Percentiles rank a stretch among this genome's conserved stretches.
Evolutionary conservation across 2,888 invertebrate species (phyloP).

Genomic region (Choristoneura rosaceana): DNA sequence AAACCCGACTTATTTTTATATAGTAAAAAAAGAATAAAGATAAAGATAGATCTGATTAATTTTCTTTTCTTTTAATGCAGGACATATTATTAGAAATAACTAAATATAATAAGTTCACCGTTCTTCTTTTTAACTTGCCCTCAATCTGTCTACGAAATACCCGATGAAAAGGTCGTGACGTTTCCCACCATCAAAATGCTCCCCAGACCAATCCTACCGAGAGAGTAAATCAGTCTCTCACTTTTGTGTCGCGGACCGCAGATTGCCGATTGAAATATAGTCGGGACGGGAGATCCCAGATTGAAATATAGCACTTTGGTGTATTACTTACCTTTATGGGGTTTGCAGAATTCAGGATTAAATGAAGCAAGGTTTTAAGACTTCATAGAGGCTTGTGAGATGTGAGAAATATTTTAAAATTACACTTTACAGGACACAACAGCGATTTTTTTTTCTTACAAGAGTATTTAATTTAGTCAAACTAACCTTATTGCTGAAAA

Average conservation of each 20-base stretch:
- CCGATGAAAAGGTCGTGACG: slow-evolving; percentile 5
- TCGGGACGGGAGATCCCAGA: slow-evolving; percentile 2
- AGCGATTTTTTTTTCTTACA: too few relatives aligned
- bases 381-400: too few relatives aligned
- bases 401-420: too few relatives aligned
- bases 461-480: too few relatives aligned
- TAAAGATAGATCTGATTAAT: too few relatives aligned
- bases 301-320: slow-evolving; percentile 22
- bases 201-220: neutral
- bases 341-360: too few relatives aligned
- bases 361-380: too few relatives aligned
- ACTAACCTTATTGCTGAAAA: too few relatives aligned
- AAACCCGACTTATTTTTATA: too few relatives aligned
- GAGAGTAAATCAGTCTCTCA: slow-evolving; percentile 17
- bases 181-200: neutral
- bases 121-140: neutral
- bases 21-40: too few relatives aligned
- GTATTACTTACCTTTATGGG: slow-evolving; percentile 3
- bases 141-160: neutral
- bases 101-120: neutral
- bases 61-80: too few relatives aligned
- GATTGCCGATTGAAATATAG: slow-evolving; percentile 22
- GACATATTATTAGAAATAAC: neutral
- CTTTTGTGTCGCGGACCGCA: neutral
- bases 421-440: too few relatives aligned